Conservation (phyloP, 2,113 vertebrate genomes). For the Charadrius vociferus region DNA sequence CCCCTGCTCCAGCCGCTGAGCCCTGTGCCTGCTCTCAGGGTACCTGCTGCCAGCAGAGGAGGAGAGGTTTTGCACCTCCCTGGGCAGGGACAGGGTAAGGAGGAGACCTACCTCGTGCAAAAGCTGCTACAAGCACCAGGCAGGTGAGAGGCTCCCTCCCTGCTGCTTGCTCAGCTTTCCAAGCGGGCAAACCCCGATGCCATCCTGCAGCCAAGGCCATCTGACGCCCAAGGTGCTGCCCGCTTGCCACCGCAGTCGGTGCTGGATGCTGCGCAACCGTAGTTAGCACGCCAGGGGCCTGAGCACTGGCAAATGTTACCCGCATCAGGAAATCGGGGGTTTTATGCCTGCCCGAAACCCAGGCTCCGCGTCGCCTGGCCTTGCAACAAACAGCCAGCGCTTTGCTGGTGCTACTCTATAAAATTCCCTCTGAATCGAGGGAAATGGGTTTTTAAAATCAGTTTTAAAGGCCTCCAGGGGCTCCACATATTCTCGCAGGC, state of each 20-base stretch:
- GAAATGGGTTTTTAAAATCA: not conserved
- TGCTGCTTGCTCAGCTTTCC: too few species aligned
- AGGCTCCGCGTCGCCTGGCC: not conserved
- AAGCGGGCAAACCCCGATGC: too few species aligned
- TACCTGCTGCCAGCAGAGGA: fast-evolving
- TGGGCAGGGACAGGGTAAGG: not conserved
- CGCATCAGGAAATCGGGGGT: not conserved
- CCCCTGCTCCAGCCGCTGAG: not conserved
- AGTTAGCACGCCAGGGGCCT: fast-evolving
- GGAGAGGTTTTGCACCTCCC: not conserved
- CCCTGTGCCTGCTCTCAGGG: not conserved
- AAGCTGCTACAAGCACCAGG: not conserved
- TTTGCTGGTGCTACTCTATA: not conserved
- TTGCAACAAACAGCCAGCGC: not conserved
- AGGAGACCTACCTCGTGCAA: fast-evolving
- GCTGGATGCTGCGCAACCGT: not conserved
- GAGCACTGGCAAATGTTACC: not conserved
- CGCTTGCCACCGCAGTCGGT: fast-evolving
- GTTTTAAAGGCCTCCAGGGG: not conserved
- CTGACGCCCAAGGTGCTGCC: not conserved
- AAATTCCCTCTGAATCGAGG: not conserved
- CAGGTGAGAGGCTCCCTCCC: not conserved
- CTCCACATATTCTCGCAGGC: not conserved
- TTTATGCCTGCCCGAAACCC: not conserved
- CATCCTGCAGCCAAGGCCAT: not conserved